Evolutionary conservation across 2,113 vertebrate species (phyloP).

Genomic region (Alethe diademata): DNA sequence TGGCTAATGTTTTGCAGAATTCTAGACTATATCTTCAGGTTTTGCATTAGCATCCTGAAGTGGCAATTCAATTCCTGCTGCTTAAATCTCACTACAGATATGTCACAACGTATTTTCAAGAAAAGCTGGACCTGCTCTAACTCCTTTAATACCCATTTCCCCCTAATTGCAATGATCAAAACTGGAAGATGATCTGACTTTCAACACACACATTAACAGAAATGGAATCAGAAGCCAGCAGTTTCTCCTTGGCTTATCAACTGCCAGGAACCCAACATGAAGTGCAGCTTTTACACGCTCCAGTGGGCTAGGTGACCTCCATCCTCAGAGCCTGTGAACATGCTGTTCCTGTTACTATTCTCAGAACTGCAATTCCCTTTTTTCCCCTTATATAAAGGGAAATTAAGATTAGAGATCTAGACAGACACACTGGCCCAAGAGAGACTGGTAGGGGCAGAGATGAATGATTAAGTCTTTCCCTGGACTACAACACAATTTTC

Average conservation of each 20-base stretch:
- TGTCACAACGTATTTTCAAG: not conserved
- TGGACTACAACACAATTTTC: not conserved
- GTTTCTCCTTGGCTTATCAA: not conserved
- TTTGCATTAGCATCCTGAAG: not conserved
- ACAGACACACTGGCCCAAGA: not conserved
- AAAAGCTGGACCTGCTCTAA: not conserved
- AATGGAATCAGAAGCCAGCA: not conserved
- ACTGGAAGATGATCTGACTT: not conserved
- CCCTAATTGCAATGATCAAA: not conserved
- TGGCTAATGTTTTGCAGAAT: not conserved
- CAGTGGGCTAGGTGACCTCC: slow-evolving; percentile 20
- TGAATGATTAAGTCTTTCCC: not conserved
- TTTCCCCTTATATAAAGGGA: not conserved
- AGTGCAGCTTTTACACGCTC: not conserved
- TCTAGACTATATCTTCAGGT: not conserved
- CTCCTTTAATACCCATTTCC: not conserved
- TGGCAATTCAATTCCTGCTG: not conserved
- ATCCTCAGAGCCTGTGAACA: not conserved
- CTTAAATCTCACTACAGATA: not conserved
- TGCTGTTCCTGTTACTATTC: not conserved
- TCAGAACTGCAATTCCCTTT: not conserved
- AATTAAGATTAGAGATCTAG: not conserved
- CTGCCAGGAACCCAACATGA: not conserved
- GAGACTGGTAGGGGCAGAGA: not conserved
- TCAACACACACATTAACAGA: not conserved